Evolutionary conservation across 2,113 vertebrate genomes (phyloP).

Genomic region (Bostrychus sinensis): DNA sequence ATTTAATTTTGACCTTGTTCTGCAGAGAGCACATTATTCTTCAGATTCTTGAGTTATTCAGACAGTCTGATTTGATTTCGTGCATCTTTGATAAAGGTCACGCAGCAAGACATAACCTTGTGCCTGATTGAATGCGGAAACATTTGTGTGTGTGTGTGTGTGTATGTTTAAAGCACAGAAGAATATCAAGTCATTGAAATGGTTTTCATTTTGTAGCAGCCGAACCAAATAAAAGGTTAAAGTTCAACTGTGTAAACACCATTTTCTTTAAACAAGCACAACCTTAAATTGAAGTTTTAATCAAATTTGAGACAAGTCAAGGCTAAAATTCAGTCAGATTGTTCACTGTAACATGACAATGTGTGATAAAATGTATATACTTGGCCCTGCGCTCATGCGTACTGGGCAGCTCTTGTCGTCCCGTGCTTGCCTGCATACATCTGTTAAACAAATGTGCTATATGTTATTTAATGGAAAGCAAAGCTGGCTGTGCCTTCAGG

Average conservation of each 20-base stretch:
- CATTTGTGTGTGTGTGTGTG: background rate
- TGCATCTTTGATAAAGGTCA: slow-evolving; percentile 7
- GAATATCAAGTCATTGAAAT: background rate
- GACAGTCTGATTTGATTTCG: background rate
- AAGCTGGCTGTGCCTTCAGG: slow-evolving; percentile 35
- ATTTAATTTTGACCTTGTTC: background rate
- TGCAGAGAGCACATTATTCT: background rate
- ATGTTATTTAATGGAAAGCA: slow-evolving; percentile 45
- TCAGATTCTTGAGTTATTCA: background rate
- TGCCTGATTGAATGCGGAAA: background rate
- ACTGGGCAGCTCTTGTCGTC: background rate
- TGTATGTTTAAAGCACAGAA: background rate
- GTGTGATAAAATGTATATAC: too few species aligned
- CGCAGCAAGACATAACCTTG: background rate
- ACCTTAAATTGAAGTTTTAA: background rate
- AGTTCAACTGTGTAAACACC: background rate
- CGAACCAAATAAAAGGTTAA: background rate
- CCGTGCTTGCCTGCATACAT: slow-evolving; percentile 22
- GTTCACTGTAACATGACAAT: background rate
- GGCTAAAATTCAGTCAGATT: background rate
- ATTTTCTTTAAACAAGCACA: background rate
- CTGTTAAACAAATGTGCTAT: slow-evolving; percentile 41
- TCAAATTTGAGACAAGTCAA: background rate
- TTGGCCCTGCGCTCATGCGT: background rate
- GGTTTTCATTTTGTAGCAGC: background rate